Percentiles rank a stretch among this genome's conserved stretches.
Evolutionary conservation across 2,888 invertebrate genomes (phyloP).

Genomic region (Morpho deidamia): DNA sequence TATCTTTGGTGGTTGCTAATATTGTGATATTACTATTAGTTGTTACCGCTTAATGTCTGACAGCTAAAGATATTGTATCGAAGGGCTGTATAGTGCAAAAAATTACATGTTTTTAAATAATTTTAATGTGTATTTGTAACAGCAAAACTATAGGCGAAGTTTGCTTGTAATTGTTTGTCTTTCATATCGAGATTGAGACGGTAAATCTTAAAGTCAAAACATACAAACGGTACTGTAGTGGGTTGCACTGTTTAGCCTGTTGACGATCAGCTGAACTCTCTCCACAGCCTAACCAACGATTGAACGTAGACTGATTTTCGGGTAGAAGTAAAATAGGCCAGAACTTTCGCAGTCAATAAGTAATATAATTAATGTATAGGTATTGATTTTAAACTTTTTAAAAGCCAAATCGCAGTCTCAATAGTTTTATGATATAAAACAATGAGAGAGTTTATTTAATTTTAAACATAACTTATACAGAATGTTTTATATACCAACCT

Average conservation of each 20-base stretch:
- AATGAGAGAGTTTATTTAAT: constrained; percentile 76
- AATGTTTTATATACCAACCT: constrained; percentile 73
- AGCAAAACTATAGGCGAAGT: too few relatives aligned
- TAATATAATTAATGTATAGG: constrained; percentile 52
- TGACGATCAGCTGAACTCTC: constrained; percentile 33
- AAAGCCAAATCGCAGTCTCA: constrained; percentile 71
- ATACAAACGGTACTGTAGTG: not conserved
- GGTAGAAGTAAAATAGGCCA: constrained; percentile 71
- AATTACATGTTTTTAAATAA: too few relatives aligned
- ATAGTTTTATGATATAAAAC: constrained; percentile 65
- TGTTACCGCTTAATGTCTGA: constrained; percentile 40
- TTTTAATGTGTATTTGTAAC: too few relatives aligned
- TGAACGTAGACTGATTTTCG: constrained; percentile 74
- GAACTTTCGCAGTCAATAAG: constrained; percentile 66
- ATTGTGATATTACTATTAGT: constrained; percentile 76
- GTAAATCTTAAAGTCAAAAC: too few relatives aligned
- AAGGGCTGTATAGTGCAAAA: not conserved
- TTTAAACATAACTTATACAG: constrained; percentile 73
- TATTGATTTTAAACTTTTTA: constrained; percentile 62
- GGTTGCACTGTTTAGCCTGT: not conserved
- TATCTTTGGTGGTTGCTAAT: constrained; percentile 43
- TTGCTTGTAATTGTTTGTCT: too few relatives aligned
- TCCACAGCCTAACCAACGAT: constrained; percentile 57
- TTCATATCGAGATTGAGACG: too few relatives aligned
- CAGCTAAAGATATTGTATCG: constrained; percentile 19